phyloP scores from a whole-genome alignment of 2,797 vertebrate species.

The Typhlichthys subterraneus region DNA sequence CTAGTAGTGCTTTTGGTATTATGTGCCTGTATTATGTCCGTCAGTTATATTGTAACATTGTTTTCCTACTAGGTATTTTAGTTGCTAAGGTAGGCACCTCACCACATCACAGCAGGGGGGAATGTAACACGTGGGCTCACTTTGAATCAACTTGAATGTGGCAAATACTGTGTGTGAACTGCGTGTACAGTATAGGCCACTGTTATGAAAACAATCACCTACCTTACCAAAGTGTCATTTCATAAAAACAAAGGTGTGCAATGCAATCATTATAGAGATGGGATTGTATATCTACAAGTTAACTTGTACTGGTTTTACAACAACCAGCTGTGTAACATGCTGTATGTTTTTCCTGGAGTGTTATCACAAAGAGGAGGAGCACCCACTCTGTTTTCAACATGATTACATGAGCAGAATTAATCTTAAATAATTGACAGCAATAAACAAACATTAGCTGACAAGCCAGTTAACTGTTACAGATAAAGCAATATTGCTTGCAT shows the following conservation, averaged over 20 bases:
- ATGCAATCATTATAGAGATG: conserved; percentile 17
- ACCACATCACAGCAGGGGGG: conserved; percentile 35
- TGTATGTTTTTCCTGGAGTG: conserved; percentile 17
- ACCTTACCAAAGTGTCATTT: background rate
- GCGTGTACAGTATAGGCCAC: background rate
- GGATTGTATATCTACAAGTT: background rate
- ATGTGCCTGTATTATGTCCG: background rate
- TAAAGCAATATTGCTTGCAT: background rate
- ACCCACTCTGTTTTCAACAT: conserved; percentile 40
- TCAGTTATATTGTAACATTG: background rate
- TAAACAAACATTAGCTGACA: conserved; percentile 11
- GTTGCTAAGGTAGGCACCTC: conserved; percentile 20
- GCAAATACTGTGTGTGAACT: conserved; percentile 9
- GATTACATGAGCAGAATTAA: conserved; percentile 46
- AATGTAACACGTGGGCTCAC: conserved; percentile 49
- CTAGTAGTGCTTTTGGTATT: too few relatives aligned
- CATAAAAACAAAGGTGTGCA: conserved; percentile 17
- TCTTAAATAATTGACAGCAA: conserved; percentile 14
- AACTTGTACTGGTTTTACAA: background rate
- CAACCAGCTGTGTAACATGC: background rate
- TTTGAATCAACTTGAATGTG: conserved; percentile 20
- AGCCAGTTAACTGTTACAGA: conserved; percentile 5
- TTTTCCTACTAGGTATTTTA: conserved; percentile 10
- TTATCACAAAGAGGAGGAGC: conserved; percentile 37
- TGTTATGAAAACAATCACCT: background rate